A percentile compares a stretch with the other conserved stretches of the same genome.
phyloP scores from a whole-genome alignment of 2,888 invertebrate genomes.

The Yponomeuta plumbellus region DNA sequence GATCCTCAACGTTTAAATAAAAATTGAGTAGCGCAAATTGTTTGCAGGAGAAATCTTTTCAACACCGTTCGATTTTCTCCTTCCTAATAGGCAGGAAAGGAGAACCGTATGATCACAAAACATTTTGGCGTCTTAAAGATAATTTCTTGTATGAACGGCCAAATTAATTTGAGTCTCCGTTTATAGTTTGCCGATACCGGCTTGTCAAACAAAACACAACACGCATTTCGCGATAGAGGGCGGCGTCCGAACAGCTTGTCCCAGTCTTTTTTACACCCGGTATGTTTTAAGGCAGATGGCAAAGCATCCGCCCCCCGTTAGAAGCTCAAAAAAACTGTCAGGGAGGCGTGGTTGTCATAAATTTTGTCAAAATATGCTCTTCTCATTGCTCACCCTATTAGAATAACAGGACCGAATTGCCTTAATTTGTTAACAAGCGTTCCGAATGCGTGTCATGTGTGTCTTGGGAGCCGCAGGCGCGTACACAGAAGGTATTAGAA shows the following conservation, averaged over 20 bases:
- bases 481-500: neutral
- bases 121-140: no score
- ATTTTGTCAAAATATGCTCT: conserved; percentile 76
- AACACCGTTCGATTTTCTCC: no score
- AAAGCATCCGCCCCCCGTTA: conserved; percentile 53
- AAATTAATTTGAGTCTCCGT: no score
- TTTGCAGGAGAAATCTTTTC: no score
- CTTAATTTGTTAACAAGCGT: conserved; percentile 74
- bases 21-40: no score
- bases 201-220: neutral
- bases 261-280: conserved; percentile 26
- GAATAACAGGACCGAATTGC: conserved; percentile 49
- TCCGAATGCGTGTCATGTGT: conserved; percentile 71
- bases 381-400: conserved; percentile 69
- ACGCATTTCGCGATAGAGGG: conserved; percentile 1
- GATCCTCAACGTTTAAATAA: no score
- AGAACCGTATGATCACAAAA: no score
- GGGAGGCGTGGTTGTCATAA: conserved; percentile 74
- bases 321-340: conserved; percentile 47
- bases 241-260: conserved; percentile 10
- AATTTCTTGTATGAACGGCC: no score
- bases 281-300: conserved; percentile 65
- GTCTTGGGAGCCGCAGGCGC: neutral
- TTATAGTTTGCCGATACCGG: neutral
- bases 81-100: no score